Evolutionary conservation across 2,888 invertebrate species (phyloP), one percentile per base, ranked within the genome.

Genomic region (Choreutis nemorana): DNA sequence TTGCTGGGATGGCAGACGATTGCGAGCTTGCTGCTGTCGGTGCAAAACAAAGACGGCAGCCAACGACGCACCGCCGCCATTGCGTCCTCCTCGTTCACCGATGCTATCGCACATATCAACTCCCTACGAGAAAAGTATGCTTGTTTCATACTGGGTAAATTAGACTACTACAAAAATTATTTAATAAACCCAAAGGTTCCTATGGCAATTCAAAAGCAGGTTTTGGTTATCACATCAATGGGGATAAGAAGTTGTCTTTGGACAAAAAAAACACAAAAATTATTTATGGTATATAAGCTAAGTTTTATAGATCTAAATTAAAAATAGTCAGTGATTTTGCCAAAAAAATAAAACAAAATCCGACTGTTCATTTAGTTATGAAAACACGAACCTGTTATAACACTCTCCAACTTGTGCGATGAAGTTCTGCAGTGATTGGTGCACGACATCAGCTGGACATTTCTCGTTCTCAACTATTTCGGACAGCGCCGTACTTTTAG

Each of bases 401-500:
- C 82, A 77, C 9, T 83, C 82, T 4, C 84, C 81, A 0, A 88
- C 83, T 11, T 83, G 80, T 41, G 87, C 82, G 48, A 91, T 84
- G 55, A 89, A 89, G 28, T 87, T 84, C 29, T 86, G 58, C n/a
- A 94, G 71, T 1, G 92, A 89, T 45, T 89, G 83, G 18, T 66
- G 58, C 13, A 91, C 87, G 12, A 90, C 83, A 47, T 87, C 85
- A 0, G 89, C 86, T 7, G 92, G 84, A 32, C 87, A 90, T 52
- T 89, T 89, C 61, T 93, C 92, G 40, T 85, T 80, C 44, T 90
- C 87, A 35, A 95, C 90, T 28, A 91, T 84, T 53, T 93, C 90
- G 64, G 89, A 96, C 37, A 94, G 85, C n/a, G 92, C 81, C 9
- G 93, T 91, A 53, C 92, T 90, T 50, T 87, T 89, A 0, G 94